Percentiles rank a stretch among this genome's conserved stretches.
Conservation (phyloP, 2,888 invertebrate species). For the Tinea semifulvella region DNA sequence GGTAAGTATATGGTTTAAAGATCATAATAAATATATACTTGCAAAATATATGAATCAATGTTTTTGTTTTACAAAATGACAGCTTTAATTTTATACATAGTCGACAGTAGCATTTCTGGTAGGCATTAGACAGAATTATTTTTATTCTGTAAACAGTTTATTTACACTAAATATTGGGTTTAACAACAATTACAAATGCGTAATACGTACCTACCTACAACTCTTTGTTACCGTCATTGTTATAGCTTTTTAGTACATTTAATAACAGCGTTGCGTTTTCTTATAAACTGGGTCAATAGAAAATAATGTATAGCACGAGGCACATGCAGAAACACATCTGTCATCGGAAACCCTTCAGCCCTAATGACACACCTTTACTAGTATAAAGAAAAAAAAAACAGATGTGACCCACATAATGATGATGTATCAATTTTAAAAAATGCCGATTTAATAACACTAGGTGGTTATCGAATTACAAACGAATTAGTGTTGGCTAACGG, state of each 20-base stretch:
- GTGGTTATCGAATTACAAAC: too few relatives aligned
- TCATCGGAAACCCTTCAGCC: constrained; percentile 8
- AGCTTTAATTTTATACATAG: too few relatives aligned
- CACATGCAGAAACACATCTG: constrained; percentile 14
- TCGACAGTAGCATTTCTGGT: too few relatives aligned
- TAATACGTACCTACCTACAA: not conserved
- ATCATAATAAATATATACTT: too few relatives aligned
- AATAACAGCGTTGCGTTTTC: not conserved
- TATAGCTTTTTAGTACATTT: not conserved
- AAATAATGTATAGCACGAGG: constrained; percentile 7
- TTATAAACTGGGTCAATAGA: constrained; percentile 10
- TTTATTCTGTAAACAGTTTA: too few relatives aligned
- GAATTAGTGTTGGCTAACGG: too few relatives aligned
- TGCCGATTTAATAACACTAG: too few relatives aligned
- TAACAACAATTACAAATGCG: not conserved
- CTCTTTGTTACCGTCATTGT: not conserved
- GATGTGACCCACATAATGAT: constrained; percentile 13
- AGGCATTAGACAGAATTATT: too few relatives aligned
- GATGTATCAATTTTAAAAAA: not conserved
- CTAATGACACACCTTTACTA: constrained; percentile 4
- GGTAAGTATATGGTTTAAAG: too few relatives aligned
- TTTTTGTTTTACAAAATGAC: too few relatives aligned
- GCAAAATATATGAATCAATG: too few relatives aligned
- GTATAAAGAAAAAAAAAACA: constrained; percentile 10
- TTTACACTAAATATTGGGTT: too few relatives aligned